Percentiles rank a stretch among this genome's conserved stretches.
phyloP scores from a whole-genome alignment of 2,888 invertebrate species.

The Autographa pulchrina region DNA sequence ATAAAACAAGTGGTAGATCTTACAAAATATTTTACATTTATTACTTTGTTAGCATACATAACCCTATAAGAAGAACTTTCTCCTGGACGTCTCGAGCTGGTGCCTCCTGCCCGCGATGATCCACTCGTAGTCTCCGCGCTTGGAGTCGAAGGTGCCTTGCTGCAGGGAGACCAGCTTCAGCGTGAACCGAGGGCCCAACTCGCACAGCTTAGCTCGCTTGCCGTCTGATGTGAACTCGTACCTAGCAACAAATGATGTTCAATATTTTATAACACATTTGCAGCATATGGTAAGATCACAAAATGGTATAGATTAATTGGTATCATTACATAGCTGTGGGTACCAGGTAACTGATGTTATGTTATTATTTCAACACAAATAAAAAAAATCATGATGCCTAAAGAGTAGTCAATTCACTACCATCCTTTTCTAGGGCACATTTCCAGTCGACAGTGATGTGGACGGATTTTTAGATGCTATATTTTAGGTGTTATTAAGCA shows the following conservation, averaged over 20 bases:
- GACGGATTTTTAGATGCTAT: too few relatives aligned
- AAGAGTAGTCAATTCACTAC: too few relatives aligned
- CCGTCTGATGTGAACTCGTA: slow-evolving; percentile 96
- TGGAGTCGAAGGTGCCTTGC: slow-evolving; percentile 99
- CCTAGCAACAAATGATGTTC: slow-evolving; percentile 78
- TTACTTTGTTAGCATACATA: slow-evolving; percentile 24
- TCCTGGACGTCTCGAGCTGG: slow-evolving; percentile 97
- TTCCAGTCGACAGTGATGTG: too few relatives aligned
- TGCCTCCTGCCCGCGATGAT: slow-evolving; percentile 96
- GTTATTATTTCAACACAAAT: too few relatives aligned
- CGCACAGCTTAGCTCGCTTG: slow-evolving; percentile 93
- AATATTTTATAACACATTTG: neutral
- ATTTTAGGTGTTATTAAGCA: too few relatives aligned
- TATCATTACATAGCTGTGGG: too few relatives aligned
- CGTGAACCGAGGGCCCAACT: slow-evolving; percentile 99
- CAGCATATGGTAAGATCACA: too few relatives aligned
- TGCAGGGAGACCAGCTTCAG: slow-evolving; percentile 97
- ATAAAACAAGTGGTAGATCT: slow-evolving; percentile 22
- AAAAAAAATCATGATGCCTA: too few relatives aligned
- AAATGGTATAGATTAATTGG: too few relatives aligned
- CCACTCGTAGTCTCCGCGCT: slow-evolving; percentile 99
- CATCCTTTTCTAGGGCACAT: too few relatives aligned
- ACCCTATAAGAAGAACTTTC: slow-evolving; percentile 96
- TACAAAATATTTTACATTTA: slow-evolving; percentile 53
- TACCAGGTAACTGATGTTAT: too few relatives aligned